Evolutionary conservation across 2,888 invertebrate species (phyloP), one percentile per base, ranked within the genome.

Genomic region (Drosophila yooni): DNA sequence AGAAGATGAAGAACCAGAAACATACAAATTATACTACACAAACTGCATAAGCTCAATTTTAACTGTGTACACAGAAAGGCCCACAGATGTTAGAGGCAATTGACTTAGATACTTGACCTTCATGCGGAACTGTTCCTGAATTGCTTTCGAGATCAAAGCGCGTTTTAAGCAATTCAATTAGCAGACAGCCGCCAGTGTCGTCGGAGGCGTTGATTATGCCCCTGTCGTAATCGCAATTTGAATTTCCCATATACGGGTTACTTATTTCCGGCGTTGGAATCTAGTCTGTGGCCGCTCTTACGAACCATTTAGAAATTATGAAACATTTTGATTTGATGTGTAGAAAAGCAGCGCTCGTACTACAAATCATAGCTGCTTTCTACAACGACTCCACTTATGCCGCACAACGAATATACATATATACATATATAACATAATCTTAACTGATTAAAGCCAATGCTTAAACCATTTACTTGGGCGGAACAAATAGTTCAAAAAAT

Each of bases 101-200:
- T 59, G 51, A 62, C 62, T 63, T 50, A 66, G 46, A 27, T 54
- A 70, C 79, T 74, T 84, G 82, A 87, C 89, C 87, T 89, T 83
- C 76, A 59, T 25, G 33, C 50, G 40, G 18, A 58, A 40, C 54
- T 60, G 34, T 63, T 57, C 38, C 57, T 15, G 38, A 13, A 60
- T 60, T 51, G 56, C 50, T 71, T 34, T 53, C 34, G 67, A 77
- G 81, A 89, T 83, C 90, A 78, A 76, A 82, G 87, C 86, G 89
- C 87, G 89, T 88, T 90, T 82, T 83, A 77, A 78, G 71, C 87
- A 90, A 83, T 87, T 87, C 83, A 90, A 87, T 87, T 86, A 88
- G 74, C 61, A 62, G 56, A 15, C 34, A 34, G 60, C 43, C 15
- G 27, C 31, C 10, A 56, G 57, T 29, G 33, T 48, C 10, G 33